phyloP scores from a whole-genome alignment of 2,797 vertebrate genomes.

The Lates japonicus region DNA sequence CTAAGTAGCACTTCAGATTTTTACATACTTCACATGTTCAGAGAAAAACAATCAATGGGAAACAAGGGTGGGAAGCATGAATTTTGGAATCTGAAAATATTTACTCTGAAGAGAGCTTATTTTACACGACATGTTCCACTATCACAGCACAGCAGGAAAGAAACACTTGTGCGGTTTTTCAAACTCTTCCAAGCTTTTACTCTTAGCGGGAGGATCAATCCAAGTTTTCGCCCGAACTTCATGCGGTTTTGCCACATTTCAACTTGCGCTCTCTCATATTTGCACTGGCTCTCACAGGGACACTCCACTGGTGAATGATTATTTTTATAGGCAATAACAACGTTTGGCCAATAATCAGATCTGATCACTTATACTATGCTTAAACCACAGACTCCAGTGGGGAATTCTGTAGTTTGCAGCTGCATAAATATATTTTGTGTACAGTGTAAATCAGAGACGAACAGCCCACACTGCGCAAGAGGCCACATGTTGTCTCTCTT shows the following conservation, averaged over 20 bases:
- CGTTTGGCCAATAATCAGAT: conserved; percentile 65
- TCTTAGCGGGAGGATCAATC: conserved; percentile 1
- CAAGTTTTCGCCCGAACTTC: conserved; percentile 13
- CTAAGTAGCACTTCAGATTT: conserved; percentile 36
- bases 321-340: conserved; percentile 65
- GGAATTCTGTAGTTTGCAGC: conserved; percentile 58
- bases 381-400: conserved; percentile 62
- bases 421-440: conserved; percentile 59
- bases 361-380: conserved; percentile 52
- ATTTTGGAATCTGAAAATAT: conserved; percentile 14
- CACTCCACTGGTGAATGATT: conserved; percentile 37
- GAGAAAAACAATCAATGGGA: conserved; percentile 5
- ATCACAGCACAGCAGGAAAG: conserved; percentile 40
- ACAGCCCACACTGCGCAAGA: not conserved
- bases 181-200: conserved; percentile 27
- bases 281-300: conserved; percentile 55
- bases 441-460: conserved; percentile 23
- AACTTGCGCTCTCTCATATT: conserved; percentile 29
- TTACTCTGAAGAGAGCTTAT: conserved; percentile 21
- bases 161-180: conserved; percentile 39
- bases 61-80: conserved; percentile 17
- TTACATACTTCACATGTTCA: conserved; percentile 16
- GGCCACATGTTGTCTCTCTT: conserved; percentile 1
- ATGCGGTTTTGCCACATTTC: conserved; percentile 28
- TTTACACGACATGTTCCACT: conserved; percentile 42